Evolutionary conservation across 2,888 invertebrate species (phyloP), one percentile per base, ranked within the genome.

Genomic region (Ophioninae sp.): DNA sequence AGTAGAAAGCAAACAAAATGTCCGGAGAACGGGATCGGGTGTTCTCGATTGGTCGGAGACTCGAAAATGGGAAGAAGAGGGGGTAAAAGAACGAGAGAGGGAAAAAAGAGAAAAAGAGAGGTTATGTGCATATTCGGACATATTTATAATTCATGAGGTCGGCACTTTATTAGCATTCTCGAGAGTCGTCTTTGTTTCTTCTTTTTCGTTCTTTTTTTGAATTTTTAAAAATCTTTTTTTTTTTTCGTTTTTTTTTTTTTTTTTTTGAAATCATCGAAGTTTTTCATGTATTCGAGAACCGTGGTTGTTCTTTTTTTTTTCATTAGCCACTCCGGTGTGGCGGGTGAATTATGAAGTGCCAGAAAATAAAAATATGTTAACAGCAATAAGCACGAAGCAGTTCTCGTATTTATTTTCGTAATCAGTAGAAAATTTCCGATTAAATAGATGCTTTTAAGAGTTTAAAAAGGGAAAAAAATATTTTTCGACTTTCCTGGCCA

Each of bases 111-210:
- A 51, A 44, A 44, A 44, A 44, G 20, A 59, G 20, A 63, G 63
- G 30, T 10, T 9, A 37, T 13, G 20, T 20, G n/a, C 20, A 58
- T 71, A 51, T 58, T 71, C 71, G 20, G 20, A 59, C 37, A 41
- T 82, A 68, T 74, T 82, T 74, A 68, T 74, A 68, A 82, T 82
- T 82, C 77, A 78, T 82, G 78, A 82, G 13, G 7, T 22, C 1
- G 22, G 61, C 17, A 73, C 37, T 23, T 67, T 58, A 77, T 74
- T 69, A 74, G 51, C 58, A 78, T 78, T 64, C 22, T 41, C 61
- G n/a, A 30, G 23, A n/a, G 37, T 71, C 7, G n/a, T 58, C 9
- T 8, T 30, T 41, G 5, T n/a, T 73, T 23, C 44, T 51, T 63
- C n/a, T 74, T 51, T 74, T n/a, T n/a, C 41, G 8, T 6, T 5